Conservation (phyloP, 2,797 vertebrate species). For the Danionella dracula region DNA sequence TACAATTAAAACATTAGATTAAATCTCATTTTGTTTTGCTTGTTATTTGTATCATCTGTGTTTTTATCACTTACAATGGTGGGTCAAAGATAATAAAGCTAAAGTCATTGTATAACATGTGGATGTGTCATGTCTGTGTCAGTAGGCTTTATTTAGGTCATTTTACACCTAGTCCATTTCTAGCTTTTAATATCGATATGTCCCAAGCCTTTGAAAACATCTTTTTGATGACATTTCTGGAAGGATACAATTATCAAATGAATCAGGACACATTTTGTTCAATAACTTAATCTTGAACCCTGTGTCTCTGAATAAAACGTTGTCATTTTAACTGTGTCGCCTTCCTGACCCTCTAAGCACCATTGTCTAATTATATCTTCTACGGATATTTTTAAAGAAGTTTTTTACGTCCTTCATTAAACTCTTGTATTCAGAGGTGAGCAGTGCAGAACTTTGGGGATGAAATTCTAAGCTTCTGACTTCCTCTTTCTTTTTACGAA, state of each 20-base stretch:
- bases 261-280: slow-evolving; percentile 10
- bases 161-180: slow-evolving; percentile 13
- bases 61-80: not conserved
- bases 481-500: not conserved
- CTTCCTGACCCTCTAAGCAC: slow-evolving; percentile 70
- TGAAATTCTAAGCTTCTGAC: slow-evolving; percentile 5
- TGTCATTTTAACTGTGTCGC: slow-evolving; percentile 70
- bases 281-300: slow-evolving; percentile 43
- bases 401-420: slow-evolving; percentile 68
- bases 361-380: slow-evolving; percentile 73
- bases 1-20: not conserved
- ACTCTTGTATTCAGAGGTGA: slow-evolving; percentile 57
- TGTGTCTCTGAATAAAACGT: slow-evolving; percentile 40
- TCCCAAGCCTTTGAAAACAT: not conserved
- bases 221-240: not conserved
- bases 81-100: not conserved
- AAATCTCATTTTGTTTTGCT: too few relatives aligned
- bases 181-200: not conserved
- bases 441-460: slow-evolving; percentile 5
- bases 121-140: slow-evolving; percentile 6
- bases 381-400: slow-evolving; percentile 65
- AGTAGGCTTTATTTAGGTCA: not conserved
- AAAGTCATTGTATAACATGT: not conserved
- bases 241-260: slow-evolving; percentile 4
- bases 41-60: not conserved